Evolutionary conservation across 2,113 vertebrate genomes (phyloP).

Genomic region (Dermatemys mawii): DNA sequence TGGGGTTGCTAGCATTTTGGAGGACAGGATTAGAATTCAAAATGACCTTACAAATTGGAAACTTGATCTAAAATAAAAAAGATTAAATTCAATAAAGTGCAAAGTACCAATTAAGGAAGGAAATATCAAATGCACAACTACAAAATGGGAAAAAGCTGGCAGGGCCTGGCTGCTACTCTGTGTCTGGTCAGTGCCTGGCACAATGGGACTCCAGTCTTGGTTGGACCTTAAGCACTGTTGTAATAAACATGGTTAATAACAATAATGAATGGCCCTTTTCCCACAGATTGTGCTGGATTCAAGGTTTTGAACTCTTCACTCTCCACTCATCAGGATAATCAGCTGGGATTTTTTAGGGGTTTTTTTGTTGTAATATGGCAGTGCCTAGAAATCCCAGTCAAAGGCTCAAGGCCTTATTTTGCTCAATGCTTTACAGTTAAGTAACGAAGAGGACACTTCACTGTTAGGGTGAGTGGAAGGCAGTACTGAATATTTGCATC

Average conservation of each 20-base stretch:
- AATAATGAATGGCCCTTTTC: background rate
- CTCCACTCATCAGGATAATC: background rate
- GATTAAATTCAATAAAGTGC: no score
- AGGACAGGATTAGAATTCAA: no score
- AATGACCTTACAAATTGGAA: no score
- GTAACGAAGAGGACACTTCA: fast-evolving
- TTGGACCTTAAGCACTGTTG: background rate
- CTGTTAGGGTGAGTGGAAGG: background rate
- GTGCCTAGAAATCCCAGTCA: background rate
- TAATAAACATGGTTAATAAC: background rate
- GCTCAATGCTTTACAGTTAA: background rate
- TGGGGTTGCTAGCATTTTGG: no score
- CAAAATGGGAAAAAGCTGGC: background rate
- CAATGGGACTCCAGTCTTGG: background rate
- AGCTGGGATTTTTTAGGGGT: background rate
- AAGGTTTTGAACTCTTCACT: background rate
- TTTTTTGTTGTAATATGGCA: background rate
- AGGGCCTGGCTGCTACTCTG: background rate
- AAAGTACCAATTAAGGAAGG: no score
- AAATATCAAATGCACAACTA: no score
- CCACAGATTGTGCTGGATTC: background rate
- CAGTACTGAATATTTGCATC: background rate
- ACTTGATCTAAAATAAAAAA: no score
- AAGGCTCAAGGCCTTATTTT: background rate
- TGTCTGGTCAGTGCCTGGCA: background rate